Evolutionary conservation across 2,113 vertebrate species (phyloP), one percentile per base, ranked within the genome.

Genomic region (Steatornis caripensis): DNA sequence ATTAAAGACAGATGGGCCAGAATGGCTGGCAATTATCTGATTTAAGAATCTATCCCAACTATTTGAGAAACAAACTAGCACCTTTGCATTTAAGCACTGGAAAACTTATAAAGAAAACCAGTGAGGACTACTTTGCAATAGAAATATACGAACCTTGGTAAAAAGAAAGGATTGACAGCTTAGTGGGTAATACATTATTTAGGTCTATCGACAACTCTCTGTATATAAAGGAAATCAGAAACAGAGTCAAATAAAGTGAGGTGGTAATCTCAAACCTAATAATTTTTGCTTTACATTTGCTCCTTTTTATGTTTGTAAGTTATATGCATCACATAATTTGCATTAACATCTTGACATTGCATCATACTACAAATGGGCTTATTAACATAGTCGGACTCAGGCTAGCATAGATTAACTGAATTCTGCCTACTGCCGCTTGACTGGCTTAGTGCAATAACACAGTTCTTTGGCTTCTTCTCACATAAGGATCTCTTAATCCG

Each of bases 321-420:
- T 61, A 76, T 34, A 66, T 6, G 11, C 17, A 61, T 45, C 32
- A 81, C 5, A 48, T 43, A 75, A 84, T 48, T 82, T 68, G 18
- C 39, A 45, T 39, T 75, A 81, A 60, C 10, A 78, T 48, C 9
- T 65, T 76, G 48, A 53, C 13, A 49, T 48, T 69, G 22, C 41
- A 23, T 74, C 1, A 1, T 37, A 51, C 12, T 54, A 69, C 0
- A 0, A 51, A 43, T 41, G 8, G 80, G 15, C 68, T 75, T 79
- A 71, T 43, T 65, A 61, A 17, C 14, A 22, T 6, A 84, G 64
- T 15, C 36, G 90, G 36, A 87, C 19, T 11, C 26, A 64, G 12
- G 30, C 20, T 53, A 58, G 14, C 19, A 55, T 0, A 75, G 20
- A 70, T 39, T 43, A 58, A 87, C 26, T 29, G 46, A 65, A 53